Conservation (phyloP, 2,888 invertebrate genomes). For the Lepidochrysops patricia region DNA sequence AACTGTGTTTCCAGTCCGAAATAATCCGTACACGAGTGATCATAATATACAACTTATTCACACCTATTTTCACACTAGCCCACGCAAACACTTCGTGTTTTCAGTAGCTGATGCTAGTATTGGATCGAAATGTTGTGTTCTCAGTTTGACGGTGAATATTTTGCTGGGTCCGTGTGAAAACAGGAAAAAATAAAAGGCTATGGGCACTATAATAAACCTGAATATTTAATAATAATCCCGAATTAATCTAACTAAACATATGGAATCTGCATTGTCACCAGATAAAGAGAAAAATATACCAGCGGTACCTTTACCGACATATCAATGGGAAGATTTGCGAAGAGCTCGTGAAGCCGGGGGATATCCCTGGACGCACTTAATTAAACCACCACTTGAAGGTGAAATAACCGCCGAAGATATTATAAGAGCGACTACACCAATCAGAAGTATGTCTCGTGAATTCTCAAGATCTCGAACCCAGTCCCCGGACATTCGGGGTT, state of each 20-base stretch:
- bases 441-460: slow-evolving; percentile 67
- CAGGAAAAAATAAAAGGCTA: slow-evolving; percentile 28
- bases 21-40: slow-evolving; percentile 55
- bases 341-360: slow-evolving; percentile 81
- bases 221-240: slow-evolving; percentile 23
- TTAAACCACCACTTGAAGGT: slow-evolving; percentile 76
- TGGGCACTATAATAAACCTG: slow-evolving; percentile 28
- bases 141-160: slow-evolving; percentile 56
- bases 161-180: slow-evolving; percentile 50
- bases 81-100: slow-evolving; percentile 68
- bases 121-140: slow-evolving; percentile 71
- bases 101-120: slow-evolving; percentile 63
- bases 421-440: slow-evolving; percentile 58
- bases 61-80: slow-evolving; percentile 71
- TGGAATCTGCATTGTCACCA: slow-evolving; percentile 73
- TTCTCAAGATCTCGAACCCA: slow-evolving; percentile 60
- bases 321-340: slow-evolving; percentile 86
- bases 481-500: slow-evolving; percentile 49
- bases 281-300: slow-evolving; percentile 70
- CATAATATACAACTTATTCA: slow-evolving; percentile 68
- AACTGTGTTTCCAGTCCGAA: slow-evolving; percentile 56
- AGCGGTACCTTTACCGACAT: slow-evolving; percentile 83
- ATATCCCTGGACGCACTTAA: slow-evolving; percentile 87
- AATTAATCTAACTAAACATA: slow-evolving; percentile 51
- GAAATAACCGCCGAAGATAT: slow-evolving; percentile 69